phyloP scores from a whole-genome alignment of 1,140 invertebrate genomes.

The Sarcophaga bullata region DNA sequence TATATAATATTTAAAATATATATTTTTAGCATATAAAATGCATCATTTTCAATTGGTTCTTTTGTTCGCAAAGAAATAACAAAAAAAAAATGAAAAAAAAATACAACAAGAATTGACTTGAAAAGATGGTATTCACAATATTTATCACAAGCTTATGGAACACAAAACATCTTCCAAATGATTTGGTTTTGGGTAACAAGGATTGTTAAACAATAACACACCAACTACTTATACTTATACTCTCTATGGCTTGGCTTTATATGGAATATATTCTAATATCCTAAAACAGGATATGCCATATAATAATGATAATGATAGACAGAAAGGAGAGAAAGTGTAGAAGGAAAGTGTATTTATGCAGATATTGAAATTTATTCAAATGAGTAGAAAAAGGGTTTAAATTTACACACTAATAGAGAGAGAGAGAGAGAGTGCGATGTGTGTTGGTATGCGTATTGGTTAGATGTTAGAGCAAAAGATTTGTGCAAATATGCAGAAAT shows the following conservation, averaged over 20 bases:
- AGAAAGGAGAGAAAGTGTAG: background rate
- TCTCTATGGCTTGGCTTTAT: background rate
- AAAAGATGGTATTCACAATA: background rate
- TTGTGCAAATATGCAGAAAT: constrained; percentile 23
- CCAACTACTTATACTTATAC: too few relatives aligned
- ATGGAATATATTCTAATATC: background rate
- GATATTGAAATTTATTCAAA: too few relatives aligned
- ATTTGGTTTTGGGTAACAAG: background rate
- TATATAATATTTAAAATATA: background rate
- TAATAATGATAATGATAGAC: background rate
- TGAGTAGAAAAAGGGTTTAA: background rate
- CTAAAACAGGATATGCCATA: background rate
- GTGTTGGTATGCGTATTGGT: background rate
- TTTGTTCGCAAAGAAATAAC: background rate
- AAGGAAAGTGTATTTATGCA: too few relatives aligned
- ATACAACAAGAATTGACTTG: too few relatives aligned
- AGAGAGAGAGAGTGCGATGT: too few relatives aligned
- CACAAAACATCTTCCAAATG: constrained; percentile 1
- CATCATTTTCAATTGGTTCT: constrained; percentile 26
- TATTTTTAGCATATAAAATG: background rate
- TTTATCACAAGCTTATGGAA: background rate
- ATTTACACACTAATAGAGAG: too few relatives aligned
- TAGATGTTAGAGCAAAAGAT: background rate
- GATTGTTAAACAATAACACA: background rate
- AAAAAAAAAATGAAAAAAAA: background rate